Evolutionary conservation across 2,797 vertebrate genomes (phyloP).

Genomic region (Danio jaintianensis): DNA sequence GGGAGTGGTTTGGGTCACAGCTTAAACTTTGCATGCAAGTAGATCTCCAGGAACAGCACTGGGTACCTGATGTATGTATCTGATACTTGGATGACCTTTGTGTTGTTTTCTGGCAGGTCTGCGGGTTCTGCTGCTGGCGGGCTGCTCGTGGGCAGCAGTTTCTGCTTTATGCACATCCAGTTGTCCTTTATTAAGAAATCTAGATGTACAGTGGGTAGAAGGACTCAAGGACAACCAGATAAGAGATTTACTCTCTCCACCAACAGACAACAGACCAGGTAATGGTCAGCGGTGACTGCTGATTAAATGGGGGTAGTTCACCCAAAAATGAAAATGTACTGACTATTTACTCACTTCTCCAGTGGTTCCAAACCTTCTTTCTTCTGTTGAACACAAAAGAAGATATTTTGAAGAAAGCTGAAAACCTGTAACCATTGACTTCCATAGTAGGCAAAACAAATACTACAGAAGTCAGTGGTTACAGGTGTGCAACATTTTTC

Average conservation of each 20-base stretch:
- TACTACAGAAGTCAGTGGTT: too few species aligned
- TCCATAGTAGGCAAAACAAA: too few species aligned
- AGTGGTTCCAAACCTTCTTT: too few species aligned
- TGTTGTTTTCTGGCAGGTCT: constrained; percentile 80
- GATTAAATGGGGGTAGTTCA: too few species aligned
- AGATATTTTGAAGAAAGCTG: too few species aligned
- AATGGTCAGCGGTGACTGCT: constrained; percentile 20
- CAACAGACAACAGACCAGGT: constrained; percentile 96
- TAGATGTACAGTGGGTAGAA: constrained; percentile 98
- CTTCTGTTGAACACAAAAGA: too few species aligned
- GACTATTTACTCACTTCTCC: too few species aligned
- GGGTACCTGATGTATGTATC: background rate
- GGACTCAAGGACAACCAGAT: constrained; percentile 97
- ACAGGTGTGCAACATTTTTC: too few species aligned
- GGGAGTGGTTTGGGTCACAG: too few species aligned
- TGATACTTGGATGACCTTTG: constrained; percentile 47
- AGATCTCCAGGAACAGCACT: background rate
- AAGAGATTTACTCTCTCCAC: constrained; percentile 93
- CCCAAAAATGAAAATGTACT: too few species aligned
- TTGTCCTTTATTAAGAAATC: constrained; percentile 89
- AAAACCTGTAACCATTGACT: too few species aligned
- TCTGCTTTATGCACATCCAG: constrained; percentile 95
- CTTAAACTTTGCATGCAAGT: background rate
- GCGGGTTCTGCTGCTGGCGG: constrained; percentile 89
- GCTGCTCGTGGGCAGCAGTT: constrained; percentile 96